Percentiles rank a stretch among this genome's conserved stretches.
Conservation (phyloP, 2,113 vertebrate species). For the cattle (Bos taurus) region DNA sequence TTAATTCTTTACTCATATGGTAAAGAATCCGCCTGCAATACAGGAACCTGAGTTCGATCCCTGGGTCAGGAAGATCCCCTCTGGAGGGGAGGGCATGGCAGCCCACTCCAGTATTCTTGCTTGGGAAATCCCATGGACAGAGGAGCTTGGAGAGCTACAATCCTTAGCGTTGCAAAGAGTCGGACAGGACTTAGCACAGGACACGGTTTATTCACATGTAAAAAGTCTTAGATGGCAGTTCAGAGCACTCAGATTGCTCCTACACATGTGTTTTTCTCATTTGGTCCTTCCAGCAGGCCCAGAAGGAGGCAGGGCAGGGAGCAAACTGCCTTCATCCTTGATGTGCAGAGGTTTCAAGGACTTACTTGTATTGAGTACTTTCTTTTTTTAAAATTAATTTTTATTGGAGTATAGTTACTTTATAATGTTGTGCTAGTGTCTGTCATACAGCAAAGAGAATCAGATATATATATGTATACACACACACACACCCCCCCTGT, state of each 20-base stretch:
- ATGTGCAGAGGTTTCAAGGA: neutral
- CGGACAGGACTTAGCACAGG: no score
- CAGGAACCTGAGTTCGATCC: neutral
- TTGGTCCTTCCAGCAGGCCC: neutral
- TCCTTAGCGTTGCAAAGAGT: neutral
- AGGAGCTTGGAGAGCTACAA: neutral
- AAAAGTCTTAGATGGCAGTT: neutral
- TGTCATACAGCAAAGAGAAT: neutral
- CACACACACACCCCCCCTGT: rapidly evolving
- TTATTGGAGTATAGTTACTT: neutral
- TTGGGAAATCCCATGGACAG: neutral
- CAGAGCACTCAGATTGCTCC: neutral
- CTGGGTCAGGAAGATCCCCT: neutral
- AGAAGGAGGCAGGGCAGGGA: neutral
- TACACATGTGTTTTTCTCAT: neutral
- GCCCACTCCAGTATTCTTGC: neutral
- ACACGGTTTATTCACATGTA: neutral
- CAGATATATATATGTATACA: neutral
- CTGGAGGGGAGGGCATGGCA: neutral
- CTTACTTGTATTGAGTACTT: neutral
- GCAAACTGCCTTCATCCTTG: neutral
- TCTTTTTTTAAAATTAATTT: neutral
- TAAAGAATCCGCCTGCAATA: neutral
- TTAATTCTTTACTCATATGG: no score
- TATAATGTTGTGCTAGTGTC: neutral